Conservation (phyloP, 1,140 invertebrate species). For the Sycobia sp. region DNA sequence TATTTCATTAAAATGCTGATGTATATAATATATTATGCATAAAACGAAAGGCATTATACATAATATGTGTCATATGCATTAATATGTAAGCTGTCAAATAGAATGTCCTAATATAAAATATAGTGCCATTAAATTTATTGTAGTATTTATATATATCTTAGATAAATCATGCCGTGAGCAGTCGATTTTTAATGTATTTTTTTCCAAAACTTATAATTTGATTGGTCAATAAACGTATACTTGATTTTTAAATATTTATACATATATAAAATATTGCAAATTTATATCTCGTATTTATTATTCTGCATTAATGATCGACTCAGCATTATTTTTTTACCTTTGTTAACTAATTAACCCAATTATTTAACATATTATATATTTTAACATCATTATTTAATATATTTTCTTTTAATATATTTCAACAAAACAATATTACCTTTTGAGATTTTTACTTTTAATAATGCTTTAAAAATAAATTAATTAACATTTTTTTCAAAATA, state of each 20-base stretch:
- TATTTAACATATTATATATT: neutral
- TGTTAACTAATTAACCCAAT: too few relatives aligned
- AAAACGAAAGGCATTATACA: conserved; percentile 43
- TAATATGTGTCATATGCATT: conserved; percentile 51
- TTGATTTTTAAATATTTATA: too few relatives aligned
- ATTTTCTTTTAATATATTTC: too few relatives aligned
- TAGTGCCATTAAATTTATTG: conserved; percentile 55
- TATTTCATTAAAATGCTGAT: conserved; percentile 49
- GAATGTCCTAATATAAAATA: conserved; percentile 58
- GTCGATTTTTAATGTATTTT: conserved; percentile 4
- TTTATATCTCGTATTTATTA: too few relatives aligned
- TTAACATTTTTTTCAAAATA: too few relatives aligned
- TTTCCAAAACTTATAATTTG: neutral
- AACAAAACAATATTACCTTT: too few relatives aligned
- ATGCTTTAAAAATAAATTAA: too few relatives aligned
- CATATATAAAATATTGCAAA: too few relatives aligned
- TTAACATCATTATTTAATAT: too few relatives aligned
- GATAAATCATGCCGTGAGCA: conserved; percentile 1
- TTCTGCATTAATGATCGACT: neutral
- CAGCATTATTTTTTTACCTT: neutral
- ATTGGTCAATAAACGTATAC: neutral
- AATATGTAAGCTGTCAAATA: conserved; percentile 57
- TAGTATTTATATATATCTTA: conserved; percentile 37
- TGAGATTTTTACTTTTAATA: too few relatives aligned
- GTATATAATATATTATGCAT: conserved; percentile 49